Percentiles rank a stretch among this genome's conserved stretches.
These are phyloP conservation scores for Folsomia manolachei DNA, from an alignment of 2,888 invertebrate species.

Conservation along the genomic window DNA sequence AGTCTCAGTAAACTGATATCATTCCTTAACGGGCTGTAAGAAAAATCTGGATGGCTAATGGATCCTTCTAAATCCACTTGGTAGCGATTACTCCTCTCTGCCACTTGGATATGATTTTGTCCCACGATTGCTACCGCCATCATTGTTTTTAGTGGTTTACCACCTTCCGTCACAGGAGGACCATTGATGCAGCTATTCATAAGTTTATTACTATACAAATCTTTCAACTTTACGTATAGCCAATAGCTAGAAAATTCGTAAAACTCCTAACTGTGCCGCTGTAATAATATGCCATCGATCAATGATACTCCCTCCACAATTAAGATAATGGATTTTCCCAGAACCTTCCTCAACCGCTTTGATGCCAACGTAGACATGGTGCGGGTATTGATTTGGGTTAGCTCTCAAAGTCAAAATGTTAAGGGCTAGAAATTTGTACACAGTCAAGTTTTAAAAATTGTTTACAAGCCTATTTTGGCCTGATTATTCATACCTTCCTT, in stretches of 20 bases:
- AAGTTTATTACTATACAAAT: no score
- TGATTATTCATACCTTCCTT: not conserved
- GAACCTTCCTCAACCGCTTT: not conserved
- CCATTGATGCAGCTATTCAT: not conserved
- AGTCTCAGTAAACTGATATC: not conserved
- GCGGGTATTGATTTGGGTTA: not conserved
- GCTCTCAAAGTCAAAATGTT: not conserved
- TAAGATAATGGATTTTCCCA: not conserved
- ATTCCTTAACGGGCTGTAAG: not conserved
- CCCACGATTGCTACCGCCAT: not conserved
- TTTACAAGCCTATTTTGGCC: no score
- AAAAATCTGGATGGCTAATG: not conserved
- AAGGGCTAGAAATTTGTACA: not conserved
- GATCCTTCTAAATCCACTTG: not conserved
- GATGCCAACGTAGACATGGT: not conserved
- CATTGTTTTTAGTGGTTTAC: not conserved
- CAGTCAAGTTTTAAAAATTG: not conserved
- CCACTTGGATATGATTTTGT: not conserved
- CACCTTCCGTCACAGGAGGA: not conserved
- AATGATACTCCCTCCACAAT: not conserved
- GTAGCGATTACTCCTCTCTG: not conserved
- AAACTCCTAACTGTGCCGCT: no score
- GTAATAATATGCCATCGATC: not conserved
- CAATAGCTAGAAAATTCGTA: no score
- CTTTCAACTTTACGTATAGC: no score